Evolutionary conservation across 2,113 vertebrate genomes (phyloP).

Genomic region (Channa argus): DNA sequence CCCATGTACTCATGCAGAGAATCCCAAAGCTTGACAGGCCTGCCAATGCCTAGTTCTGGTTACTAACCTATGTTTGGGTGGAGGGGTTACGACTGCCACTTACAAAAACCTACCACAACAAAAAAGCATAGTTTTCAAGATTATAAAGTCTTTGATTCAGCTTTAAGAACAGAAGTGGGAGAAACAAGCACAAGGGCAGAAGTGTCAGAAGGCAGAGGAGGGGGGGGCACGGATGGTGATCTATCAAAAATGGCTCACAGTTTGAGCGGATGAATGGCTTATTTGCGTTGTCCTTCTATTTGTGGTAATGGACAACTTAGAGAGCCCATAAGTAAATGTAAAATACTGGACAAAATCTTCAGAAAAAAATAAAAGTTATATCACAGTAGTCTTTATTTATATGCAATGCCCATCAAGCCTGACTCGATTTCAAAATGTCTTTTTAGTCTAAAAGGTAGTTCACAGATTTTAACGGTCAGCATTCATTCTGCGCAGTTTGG

Average conservation of each 20-base stretch:
- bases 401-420: slow-evolving; percentile 66
- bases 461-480: slow-evolving; percentile 74
- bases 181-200: slow-evolving; percentile 44
- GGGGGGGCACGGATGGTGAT: slow-evolving; percentile 74
- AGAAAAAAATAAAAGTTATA: slow-evolving; percentile 20
- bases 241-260: slow-evolving; percentile 76
- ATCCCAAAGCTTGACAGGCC: slow-evolving; percentile 5
- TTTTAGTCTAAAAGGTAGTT: slow-evolving; percentile 31
- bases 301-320: slow-evolving; percentile 59
- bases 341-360: slow-evolving; percentile 46
- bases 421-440: slow-evolving; percentile 29
- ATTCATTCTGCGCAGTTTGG: slow-evolving; percentile 85
- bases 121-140: slow-evolving; percentile 7
- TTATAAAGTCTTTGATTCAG: slow-evolving; percentile 35
- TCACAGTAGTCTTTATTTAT: slow-evolving; percentile 65
- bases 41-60: not conserved
- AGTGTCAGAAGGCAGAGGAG: slow-evolving; percentile 46
- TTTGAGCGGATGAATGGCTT: slow-evolving; percentile 78
- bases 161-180: slow-evolving; percentile 39
- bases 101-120: no score
- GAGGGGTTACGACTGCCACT: slow-evolving; percentile 13
- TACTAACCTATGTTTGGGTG: slow-evolving; percentile 1
- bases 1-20: not conserved
- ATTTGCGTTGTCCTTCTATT: slow-evolving; percentile 64
- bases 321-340: slow-evolving; percentile 48